A percentile compares a stretch with the other conserved stretches of the same genome.
Conservation (phyloP, 1,140 invertebrate genomes). For the Pollicipes pollicipes region DNA sequence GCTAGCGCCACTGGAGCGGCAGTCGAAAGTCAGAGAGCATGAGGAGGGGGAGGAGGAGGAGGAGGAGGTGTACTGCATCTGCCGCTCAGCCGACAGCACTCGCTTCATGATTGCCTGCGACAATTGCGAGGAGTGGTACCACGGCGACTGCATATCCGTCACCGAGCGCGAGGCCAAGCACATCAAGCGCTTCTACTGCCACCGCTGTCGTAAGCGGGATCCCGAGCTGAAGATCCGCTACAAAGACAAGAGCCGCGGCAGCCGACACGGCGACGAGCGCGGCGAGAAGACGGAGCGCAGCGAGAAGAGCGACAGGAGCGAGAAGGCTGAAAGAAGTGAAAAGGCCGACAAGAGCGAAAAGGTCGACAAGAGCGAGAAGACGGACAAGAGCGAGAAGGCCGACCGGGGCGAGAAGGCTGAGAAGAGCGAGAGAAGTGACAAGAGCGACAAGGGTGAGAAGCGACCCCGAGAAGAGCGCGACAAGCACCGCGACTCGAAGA, state of each 20-base stretch:
- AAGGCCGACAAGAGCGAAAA: too few relatives aligned
- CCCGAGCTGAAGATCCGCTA: not conserved
- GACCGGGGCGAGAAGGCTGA: too few relatives aligned
- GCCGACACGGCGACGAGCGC: not conserved
- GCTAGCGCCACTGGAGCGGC: not conserved
- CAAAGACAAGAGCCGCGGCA: not conserved
- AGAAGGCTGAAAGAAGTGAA: not conserved
- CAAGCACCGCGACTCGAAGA: not conserved
- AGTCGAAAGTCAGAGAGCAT: too few relatives aligned
- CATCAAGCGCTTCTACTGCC: conserved; percentile 84
- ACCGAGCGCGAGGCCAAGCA: conserved; percentile 79
- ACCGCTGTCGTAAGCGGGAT: not conserved
- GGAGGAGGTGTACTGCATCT: conserved; percentile 77
- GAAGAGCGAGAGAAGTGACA: not conserved
- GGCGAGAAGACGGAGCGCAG: not conserved
- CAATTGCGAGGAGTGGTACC: conserved; percentile 95
- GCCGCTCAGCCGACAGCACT: conserved; percentile 73
- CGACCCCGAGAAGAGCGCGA: not conserved
- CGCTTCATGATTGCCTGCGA: conserved; percentile 98
- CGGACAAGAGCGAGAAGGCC: too few relatives aligned
- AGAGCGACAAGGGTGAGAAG: not conserved
- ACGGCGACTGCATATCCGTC: conserved; percentile 91
- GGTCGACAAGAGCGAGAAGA: too few relatives aligned
- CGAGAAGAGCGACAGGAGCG: not conserved
- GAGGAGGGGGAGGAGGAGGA: conserved; percentile 31